Conservation (phyloP, 53 echinoderm and acorn worm genomes). For the Astropecten irregularis region DNA sequence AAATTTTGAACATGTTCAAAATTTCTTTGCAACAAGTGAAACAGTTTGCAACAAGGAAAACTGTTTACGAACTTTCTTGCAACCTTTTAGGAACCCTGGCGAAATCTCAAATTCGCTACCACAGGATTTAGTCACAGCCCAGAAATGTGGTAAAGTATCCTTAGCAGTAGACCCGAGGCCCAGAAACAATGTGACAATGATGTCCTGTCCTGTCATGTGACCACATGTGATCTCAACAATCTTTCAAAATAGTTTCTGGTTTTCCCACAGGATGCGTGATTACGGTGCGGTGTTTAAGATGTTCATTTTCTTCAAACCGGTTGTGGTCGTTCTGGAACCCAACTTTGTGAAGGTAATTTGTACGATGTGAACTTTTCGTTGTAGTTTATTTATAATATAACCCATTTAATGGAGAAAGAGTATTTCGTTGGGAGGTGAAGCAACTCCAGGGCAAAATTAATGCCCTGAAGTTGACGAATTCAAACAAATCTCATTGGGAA, state of each 20-base stretch:
- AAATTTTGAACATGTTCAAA: too few relatives aligned
- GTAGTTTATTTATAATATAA: background rate
- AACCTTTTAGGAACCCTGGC: background rate
- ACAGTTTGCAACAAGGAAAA: too few relatives aligned
- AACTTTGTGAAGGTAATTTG: constrained; percentile 53
- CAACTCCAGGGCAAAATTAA: too few relatives aligned
- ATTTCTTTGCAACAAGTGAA: too few relatives aligned
- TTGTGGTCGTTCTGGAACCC: constrained; percentile 49
- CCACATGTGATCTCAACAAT: background rate
- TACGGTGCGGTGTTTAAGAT: constrained; percentile 58
- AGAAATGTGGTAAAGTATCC: background rate
- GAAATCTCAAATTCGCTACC: background rate
- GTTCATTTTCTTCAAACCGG: constrained; percentile 46
- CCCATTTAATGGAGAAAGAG: background rate
- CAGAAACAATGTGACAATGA: background rate
- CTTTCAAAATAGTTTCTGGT: background rate
- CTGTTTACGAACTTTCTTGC: too few relatives aligned
- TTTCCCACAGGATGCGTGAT: constrained; percentile 31
- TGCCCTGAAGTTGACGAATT: too few relatives aligned
- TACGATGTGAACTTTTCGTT: background rate
- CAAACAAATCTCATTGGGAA: too few relatives aligned
- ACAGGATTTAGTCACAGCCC: background rate
- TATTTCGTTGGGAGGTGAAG: too few relatives aligned
- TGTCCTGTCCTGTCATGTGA: background rate
- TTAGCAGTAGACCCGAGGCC: too few relatives aligned